Evolutionary conservation across 2,113 vertebrate genomes (phyloP).

Genomic region (Pangasianodon gigas): DNA sequence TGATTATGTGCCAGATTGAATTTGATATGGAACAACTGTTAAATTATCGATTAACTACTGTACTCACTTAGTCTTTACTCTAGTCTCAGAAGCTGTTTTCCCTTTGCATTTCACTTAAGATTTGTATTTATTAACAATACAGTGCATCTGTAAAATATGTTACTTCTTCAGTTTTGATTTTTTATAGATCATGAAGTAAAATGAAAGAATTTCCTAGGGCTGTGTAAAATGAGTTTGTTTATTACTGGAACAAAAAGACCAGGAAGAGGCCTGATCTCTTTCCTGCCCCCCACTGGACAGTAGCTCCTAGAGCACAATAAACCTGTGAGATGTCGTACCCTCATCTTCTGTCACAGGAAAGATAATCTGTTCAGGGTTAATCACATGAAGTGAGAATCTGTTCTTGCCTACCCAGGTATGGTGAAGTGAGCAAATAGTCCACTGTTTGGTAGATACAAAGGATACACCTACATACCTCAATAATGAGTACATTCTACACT

Average conservation of each 20-base stretch:
- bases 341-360: not conserved
- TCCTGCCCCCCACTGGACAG: conserved; percentile 43
- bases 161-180: not conserved
- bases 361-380: not conserved
- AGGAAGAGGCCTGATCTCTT: not conserved
- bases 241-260: not conserved
- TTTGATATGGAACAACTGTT: not conserved
- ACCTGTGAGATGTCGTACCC: not conserved
- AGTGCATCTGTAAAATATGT: not conserved
- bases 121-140: not conserved
- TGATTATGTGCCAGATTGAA: not conserved
- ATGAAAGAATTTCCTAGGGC: not conserved
- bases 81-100: no score
- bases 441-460: not conserved
- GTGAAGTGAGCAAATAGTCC: not conserved
- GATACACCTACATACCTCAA: not conserved
- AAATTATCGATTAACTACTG: not conserved
- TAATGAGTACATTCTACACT: not conserved
- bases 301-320: not conserved
- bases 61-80: not conserved
- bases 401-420: not conserved
- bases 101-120: not conserved
- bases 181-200: not conserved
- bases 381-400: not conserved
- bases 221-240: not conserved